These are phyloP conservation scores for Glaucopsyche alexis DNA, from an alignment of 2,888 invertebrate genomes.

Conservation along the genomic window DNA sequence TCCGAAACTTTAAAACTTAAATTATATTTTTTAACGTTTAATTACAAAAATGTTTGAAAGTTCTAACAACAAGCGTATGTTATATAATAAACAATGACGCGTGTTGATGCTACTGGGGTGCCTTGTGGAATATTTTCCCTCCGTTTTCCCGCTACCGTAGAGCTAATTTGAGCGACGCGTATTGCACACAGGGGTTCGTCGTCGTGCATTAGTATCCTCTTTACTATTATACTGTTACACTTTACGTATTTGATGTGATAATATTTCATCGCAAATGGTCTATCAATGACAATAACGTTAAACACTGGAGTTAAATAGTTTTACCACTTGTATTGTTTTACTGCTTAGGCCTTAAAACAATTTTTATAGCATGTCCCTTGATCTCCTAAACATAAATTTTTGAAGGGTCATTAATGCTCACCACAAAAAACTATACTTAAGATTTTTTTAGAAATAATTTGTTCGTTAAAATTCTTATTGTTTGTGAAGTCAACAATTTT, in stretches of 20 bases:
- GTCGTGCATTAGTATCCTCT: not conserved
- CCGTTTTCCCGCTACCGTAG: conserved; percentile 20
- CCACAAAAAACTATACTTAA: too few species aligned
- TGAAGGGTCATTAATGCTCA: too few species aligned
- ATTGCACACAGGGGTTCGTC: not conserved
- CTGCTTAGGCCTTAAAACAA: too few species aligned
- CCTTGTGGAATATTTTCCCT: conserved; percentile 13
- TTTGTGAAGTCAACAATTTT: not conserved
- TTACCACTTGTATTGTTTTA: too few species aligned
- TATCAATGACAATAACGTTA: too few species aligned
- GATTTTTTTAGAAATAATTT: too few species aligned
- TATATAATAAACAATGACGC: conserved; percentile 10
- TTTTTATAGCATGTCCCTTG: too few species aligned
- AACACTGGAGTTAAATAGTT: too few species aligned
- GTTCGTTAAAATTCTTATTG: not conserved
- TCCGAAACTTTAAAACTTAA: not conserved
- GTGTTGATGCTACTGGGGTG: conserved; percentile 3
- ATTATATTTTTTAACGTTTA: not conserved
- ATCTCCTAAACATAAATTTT: too few species aligned
- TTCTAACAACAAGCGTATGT: not conserved
- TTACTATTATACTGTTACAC: not conserved
- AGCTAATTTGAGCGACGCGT: not conserved
- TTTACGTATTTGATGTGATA: not conserved
- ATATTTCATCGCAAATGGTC: too few species aligned
- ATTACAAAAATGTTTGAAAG: not conserved